phyloP scores from a whole-genome alignment of 1,140 invertebrate genomes.

The Drosophila kurseongensis region DNA sequence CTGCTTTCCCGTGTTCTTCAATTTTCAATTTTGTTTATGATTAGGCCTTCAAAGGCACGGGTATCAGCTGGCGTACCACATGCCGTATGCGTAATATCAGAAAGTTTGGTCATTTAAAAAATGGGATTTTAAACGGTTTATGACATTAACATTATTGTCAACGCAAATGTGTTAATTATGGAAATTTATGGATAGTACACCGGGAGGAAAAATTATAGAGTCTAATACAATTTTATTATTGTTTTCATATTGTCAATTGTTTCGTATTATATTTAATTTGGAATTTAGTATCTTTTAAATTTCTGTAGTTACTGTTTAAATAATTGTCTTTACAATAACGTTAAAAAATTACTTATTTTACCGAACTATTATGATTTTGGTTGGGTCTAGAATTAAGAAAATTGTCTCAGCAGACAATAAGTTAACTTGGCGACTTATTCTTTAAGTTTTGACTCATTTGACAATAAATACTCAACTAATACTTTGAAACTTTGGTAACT shows the following conservation, averaged over 20 bases:
- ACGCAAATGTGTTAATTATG: conserved; percentile 30
- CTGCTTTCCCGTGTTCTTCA: conserved; percentile 21
- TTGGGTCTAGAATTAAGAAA: too few species aligned
- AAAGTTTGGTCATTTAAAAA: conserved; percentile 33
- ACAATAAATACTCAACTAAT: not conserved
- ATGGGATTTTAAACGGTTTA: conserved; percentile 54
- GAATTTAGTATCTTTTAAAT: too few species aligned
- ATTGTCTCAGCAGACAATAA: too few species aligned
- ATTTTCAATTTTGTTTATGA: conserved; percentile 54
- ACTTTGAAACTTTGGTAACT: not conserved
- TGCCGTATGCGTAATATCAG: conserved; percentile 62
- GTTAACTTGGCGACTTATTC: too few species aligned
- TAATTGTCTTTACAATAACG: too few species aligned
- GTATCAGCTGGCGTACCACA: conserved; percentile 34
- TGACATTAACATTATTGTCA: conserved; percentile 39
- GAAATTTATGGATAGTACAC: conserved; percentile 10
- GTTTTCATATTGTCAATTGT: too few species aligned
- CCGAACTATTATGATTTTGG: too few species aligned
- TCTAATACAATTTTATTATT: too few species aligned
- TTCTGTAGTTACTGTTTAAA: too few species aligned
- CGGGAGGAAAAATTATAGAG: not conserved
- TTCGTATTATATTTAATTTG: too few species aligned
- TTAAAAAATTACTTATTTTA: too few species aligned
- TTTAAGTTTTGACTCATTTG: not conserved
- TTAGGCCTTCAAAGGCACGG: conserved; percentile 37